A percentile compares a stretch with the other conserved stretches of the same genome.
Conservation (phyloP, 2,888 invertebrate species). For the Melolontha melolontha region DNA sequence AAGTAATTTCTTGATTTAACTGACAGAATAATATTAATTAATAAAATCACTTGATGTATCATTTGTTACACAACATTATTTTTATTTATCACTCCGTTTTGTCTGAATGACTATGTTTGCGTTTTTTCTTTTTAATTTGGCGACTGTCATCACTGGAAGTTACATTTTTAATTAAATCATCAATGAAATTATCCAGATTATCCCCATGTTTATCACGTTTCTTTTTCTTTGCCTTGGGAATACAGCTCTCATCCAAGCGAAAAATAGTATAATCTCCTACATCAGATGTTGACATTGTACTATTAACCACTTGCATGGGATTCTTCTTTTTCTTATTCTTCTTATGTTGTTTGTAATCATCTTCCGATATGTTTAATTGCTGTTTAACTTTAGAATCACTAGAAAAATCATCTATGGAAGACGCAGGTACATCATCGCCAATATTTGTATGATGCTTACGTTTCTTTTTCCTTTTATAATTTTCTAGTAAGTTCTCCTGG, state of each 20-base stretch:
- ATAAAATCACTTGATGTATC: background rate
- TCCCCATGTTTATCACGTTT: background rate
- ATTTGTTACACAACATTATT: too few relatives aligned
- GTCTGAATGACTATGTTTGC: constrained; percentile 16
- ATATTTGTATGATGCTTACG: too few relatives aligned
- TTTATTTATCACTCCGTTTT: background rate
- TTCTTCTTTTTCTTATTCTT: constrained; percentile 5
- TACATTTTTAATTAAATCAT: constrained; percentile 31
- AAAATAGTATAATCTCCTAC: background rate
- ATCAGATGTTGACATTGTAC: constrained; percentile 28
- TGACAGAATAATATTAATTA: too few relatives aligned
- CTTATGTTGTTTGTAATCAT: background rate
- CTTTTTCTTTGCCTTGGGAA: constrained; percentile 28
- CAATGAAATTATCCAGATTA: constrained; percentile 22
- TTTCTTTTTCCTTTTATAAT: too few relatives aligned
- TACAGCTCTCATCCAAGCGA: constrained; percentile 30
- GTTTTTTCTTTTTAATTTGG: constrained; percentile 33
- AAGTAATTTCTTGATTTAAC: too few relatives aligned
- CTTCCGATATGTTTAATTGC: background rate
- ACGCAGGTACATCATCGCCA: too few relatives aligned
- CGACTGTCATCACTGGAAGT: constrained; percentile 3
- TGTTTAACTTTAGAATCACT: background rate
- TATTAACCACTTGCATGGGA: constrained; percentile 12
- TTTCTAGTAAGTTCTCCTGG: background rate
- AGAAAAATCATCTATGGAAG: too few relatives aligned